Conservation (phyloP, 2,113 vertebrate species). For the Oceanodroma tethys region DNA sequence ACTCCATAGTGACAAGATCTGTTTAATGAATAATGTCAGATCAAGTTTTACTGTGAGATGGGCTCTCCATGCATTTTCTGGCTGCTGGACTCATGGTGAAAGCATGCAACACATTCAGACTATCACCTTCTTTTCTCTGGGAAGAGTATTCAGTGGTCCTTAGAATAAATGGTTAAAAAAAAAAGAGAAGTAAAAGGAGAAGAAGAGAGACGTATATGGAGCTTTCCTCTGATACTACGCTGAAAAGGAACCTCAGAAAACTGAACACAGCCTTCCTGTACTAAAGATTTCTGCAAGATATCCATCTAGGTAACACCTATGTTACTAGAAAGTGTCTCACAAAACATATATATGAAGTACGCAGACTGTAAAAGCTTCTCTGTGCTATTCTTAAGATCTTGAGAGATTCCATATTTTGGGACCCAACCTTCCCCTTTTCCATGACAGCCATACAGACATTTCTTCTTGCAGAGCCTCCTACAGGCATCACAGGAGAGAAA, state of each 20-base stretch:
- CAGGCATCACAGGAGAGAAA: neutral
- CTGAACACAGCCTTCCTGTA: neutral
- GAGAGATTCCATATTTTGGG: neutral
- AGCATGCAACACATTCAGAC: neutral
- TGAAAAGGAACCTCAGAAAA: neutral
- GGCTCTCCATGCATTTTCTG: neutral
- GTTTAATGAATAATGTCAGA: neutral
- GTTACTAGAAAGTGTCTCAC: neutral
- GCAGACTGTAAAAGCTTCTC: neutral
- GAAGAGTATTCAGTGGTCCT: accelerated
- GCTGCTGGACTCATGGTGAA: neutral
- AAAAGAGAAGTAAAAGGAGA: neutral
- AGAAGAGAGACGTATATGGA: neutral
- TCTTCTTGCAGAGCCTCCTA: neutral
- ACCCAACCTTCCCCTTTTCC: neutral
- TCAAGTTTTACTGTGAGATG: neutral
- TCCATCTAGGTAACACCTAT: neutral
- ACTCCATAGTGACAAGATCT: neutral
- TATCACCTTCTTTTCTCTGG: neutral
- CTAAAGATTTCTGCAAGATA: neutral
- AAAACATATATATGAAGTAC: neutral
- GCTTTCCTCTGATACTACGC: neutral
- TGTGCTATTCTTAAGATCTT: neutral
- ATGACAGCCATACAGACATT: accelerated
- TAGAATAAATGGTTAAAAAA: neutral